Evolutionary conservation across 2,113 vertebrate genomes (phyloP).

Genomic region (Passer domesticus): DNA sequence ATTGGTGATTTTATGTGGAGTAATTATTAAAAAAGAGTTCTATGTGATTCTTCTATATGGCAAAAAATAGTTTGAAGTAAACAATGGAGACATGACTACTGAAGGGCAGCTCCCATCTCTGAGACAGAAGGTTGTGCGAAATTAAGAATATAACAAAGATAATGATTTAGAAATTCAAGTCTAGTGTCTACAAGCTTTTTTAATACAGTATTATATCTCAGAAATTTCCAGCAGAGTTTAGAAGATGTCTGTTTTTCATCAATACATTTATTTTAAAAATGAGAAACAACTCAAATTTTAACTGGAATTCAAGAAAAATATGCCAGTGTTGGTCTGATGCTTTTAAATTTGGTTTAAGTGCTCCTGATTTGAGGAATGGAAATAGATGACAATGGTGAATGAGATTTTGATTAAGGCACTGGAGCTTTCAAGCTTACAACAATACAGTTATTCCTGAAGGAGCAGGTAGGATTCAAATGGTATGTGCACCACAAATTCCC

Average conservation of each 20-base stretch:
- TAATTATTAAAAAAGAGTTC: not conserved
- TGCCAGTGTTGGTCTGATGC: not conserved
- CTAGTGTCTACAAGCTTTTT: not conserved
- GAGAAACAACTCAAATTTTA: not conserved
- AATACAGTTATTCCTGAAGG: not conserved
- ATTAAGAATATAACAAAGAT: not conserved
- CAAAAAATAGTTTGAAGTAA: not conserved
- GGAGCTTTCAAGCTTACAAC: not conserved
- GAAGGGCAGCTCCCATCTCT: not conserved
- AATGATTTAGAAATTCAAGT: not conserved
- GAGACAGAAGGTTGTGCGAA: not conserved
- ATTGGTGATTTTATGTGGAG: not conserved
- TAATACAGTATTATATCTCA: not conserved
- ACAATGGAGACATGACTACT: not conserved
- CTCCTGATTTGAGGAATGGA: not conserved
- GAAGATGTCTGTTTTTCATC: not conserved
- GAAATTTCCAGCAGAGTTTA: not conserved
- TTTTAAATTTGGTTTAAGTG: not conserved
- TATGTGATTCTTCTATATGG: not conserved
- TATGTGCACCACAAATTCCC: not conserved
- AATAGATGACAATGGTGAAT: not conserved
- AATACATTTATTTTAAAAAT: not conserved
- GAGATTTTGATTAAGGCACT: not conserved
- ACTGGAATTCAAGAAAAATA: not conserved
- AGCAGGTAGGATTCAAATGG: not conserved